Conservation (phyloP, 2,797 vertebrate species). For the Eospalax fontanierii region DNA sequence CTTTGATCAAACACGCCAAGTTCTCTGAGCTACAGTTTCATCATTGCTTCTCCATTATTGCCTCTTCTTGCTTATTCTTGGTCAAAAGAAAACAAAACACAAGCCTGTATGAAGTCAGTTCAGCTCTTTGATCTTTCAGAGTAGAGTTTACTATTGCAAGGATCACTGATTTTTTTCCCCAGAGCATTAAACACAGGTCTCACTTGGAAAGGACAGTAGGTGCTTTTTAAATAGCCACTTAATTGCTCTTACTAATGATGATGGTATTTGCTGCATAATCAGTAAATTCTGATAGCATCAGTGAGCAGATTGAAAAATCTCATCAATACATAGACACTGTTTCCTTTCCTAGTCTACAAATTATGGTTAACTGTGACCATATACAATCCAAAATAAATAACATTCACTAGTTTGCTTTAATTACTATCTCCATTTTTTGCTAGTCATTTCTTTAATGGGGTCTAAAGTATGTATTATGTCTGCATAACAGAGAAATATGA, state of each 20-base stretch:
- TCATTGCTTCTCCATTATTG: no score
- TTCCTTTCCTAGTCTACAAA: not conserved
- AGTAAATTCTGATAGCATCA: not conserved
- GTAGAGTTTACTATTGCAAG: no score
- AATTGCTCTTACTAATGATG: not conserved
- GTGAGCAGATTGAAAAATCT: not conserved
- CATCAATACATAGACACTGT: not conserved
- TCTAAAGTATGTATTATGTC: not conserved
- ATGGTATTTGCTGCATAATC: not conserved
- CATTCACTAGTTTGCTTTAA: not conserved
- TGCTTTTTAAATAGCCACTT: not conserved
- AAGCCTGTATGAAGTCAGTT: no score
- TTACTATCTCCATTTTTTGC: not conserved
- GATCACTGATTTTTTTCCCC: not conserved
- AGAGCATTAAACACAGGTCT: not conserved
- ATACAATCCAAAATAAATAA: not conserved
- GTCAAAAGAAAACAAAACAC: no score
- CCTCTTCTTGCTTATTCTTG: no score
- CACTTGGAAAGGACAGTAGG: not conserved
- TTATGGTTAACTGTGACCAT: not conserved
- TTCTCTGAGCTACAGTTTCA: no score
- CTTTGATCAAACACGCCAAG: no score
- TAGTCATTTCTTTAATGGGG: not conserved
- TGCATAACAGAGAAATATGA: not conserved
- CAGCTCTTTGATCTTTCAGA: no score